Evolutionary conservation across 2,888 invertebrate species (phyloP).

Genomic region (Himalopsyche kuldschensis): DNA sequence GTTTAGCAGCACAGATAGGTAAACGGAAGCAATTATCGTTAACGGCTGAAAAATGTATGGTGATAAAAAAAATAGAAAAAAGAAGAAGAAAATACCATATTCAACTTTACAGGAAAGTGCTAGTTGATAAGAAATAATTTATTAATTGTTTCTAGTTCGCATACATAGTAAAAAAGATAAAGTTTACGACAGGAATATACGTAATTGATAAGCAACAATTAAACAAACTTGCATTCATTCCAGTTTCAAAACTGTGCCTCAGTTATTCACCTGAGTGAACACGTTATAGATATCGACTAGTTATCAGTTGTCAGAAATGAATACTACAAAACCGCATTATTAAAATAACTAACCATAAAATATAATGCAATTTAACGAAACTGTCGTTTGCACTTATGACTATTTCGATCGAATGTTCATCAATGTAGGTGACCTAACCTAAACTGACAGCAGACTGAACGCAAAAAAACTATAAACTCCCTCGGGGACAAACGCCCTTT

Average conservation of each 20-base stretch:
- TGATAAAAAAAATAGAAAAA: too few relatives aligned
- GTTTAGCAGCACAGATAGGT: too few relatives aligned
- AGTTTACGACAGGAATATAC: not conserved
- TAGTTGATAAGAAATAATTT: not conserved
- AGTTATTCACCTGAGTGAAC: not conserved
- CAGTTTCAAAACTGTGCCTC: not conserved
- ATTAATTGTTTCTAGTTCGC: not conserved
- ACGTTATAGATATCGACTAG: not conserved
- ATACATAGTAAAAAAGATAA: not conserved
- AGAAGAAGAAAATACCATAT: too few relatives aligned
- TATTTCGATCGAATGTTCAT: too few relatives aligned
- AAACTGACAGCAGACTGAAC: too few relatives aligned
- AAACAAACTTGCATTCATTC: not conserved
- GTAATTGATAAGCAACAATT: not conserved
- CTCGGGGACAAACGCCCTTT: too few relatives aligned
- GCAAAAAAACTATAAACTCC: too few relatives aligned
- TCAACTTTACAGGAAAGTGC: not conserved
- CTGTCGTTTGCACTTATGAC: too few relatives aligned
- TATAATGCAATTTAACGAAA: too few relatives aligned
- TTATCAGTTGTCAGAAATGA: not conserved
- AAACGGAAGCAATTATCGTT: too few relatives aligned
- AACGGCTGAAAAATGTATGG: too few relatives aligned
- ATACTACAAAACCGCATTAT: not conserved
- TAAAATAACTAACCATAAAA: not conserved
- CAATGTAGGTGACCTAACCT: too few relatives aligned